phyloP scores from a whole-genome alignment of 2,797 vertebrate species.

The Sylvilagus floridanus region DNA sequence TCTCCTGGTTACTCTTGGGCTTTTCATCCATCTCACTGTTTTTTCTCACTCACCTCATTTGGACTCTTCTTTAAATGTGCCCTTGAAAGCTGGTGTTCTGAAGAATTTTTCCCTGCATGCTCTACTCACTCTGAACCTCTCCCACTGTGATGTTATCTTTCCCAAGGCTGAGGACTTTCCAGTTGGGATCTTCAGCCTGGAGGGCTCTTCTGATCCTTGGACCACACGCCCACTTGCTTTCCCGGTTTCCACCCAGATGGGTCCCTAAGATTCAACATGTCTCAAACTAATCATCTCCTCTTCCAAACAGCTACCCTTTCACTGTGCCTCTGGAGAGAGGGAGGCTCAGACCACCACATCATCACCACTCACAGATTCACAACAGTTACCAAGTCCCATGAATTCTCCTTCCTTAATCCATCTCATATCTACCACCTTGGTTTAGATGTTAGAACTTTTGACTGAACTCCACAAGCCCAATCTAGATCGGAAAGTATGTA shows the following conservation, averaged over 20 bases:
- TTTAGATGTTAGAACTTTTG: background rate
- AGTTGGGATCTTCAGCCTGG: background rate
- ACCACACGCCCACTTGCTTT: background rate
- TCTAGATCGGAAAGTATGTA: background rate
- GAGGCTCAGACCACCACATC: background rate
- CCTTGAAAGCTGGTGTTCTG: slow-evolving; percentile 46
- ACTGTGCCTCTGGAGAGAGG: background rate
- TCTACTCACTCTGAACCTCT: background rate
- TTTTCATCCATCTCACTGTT: background rate
- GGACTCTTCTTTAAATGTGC: background rate
- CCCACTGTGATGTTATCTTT: background rate
- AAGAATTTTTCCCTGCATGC: background rate
- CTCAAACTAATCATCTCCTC: background rate
- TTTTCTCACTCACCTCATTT: background rate
- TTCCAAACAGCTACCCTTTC: background rate
- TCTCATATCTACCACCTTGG: background rate
- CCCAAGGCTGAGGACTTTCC: background rate
- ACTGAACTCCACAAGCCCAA: background rate
- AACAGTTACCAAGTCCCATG: background rate
- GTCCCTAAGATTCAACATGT: background rate
- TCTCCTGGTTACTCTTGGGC: background rate
- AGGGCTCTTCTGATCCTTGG: background rate
- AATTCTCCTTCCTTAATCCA: background rate
- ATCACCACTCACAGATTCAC: background rate
- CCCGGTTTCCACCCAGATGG: background rate